Base-by-base conservation (phyloP, 2,888 invertebrate genomes). In the Drosophila fungiperda region DNA sequence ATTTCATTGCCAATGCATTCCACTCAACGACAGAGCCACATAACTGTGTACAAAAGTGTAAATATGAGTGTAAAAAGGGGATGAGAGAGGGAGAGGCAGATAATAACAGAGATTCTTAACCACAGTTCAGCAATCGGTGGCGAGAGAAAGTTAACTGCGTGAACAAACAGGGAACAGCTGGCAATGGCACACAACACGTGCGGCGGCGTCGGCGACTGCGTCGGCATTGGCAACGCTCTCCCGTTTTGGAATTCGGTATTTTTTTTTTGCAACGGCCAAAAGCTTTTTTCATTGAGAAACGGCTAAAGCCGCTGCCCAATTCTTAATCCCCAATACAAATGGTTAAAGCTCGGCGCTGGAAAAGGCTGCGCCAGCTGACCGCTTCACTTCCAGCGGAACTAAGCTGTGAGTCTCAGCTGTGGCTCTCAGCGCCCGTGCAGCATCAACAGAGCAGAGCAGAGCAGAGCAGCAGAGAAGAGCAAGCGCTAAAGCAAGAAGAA, bases 211-310 rank as follows among this genome's bases (percentile, higher is more conserved):
- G 54, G 76, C 78, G 71, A 68, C 71, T 67, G 65, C 78, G 78
- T 78, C 73, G 77, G 52, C 80, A 62, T 38, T 80, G 77, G 62
- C 80, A 78, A 78, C 78, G 71, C 76, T 76, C 78, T 78, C 80
- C 29, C 65, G 29, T 35, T 63, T 55, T 62, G 58, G 55, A 36
- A 59, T 23, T 55, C 23, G 29, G 17, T 45, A 23, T 45, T 45
- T 26, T 26, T 45, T 45, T 23, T 23, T 23, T 15, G 45, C 49
- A 49, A 57, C 32, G 38, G 45, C 5, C 32, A 53, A 79, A 80
- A 80, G 80, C 77, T 78, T 72, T 79, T 75, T 78, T 78, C 80
- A 78, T 78, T 78, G 67, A 78, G 76, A 80, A 80, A 78, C 62
- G 53, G 32, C 26, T 26, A 54, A 63, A 61, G 48, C 33, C 49